phyloP scores from a whole-genome alignment of 2,113 vertebrate species.

The Condylura cristata region DNA sequence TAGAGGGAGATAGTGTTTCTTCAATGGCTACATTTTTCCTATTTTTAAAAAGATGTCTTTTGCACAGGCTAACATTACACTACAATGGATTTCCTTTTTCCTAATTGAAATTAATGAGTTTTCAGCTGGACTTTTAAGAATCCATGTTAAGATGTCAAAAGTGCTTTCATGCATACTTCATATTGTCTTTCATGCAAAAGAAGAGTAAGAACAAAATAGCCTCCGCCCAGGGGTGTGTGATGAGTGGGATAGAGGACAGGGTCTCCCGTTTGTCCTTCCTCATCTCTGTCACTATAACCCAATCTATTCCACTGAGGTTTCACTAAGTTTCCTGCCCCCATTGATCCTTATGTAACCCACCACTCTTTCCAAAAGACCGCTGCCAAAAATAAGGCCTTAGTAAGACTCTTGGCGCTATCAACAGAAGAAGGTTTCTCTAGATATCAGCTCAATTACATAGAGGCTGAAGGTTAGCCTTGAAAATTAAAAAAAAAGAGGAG shows the following conservation, averaged over 20 bases:
- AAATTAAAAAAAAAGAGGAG: background rate
- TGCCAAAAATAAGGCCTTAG: background rate
- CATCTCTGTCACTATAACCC: background rate
- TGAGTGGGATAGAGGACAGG: background rate
- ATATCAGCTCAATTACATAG: background rate
- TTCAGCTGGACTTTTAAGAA: background rate
- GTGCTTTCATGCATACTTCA: background rate
- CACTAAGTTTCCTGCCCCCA: background rate
- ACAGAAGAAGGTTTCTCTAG: background rate
- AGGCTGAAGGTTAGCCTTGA: background rate
- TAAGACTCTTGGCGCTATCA: background rate
- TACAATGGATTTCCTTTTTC: conserved; percentile 33
- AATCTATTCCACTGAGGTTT: background rate
- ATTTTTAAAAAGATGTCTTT: background rate
- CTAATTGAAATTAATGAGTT: conserved; percentile 51
- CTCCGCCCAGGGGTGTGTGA: no score
- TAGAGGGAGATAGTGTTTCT: background rate
- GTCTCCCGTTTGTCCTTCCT: background rate
- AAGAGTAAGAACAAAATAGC: background rate
- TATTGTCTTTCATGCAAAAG: background rate
- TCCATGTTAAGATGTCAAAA: background rate
- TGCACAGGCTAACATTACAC: background rate
- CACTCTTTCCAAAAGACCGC: background rate
- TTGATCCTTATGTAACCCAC: background rate
- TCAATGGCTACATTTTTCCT: background rate